Evolutionary conservation across 92 coral and sea anemone species (phyloP), one percentile per base, ranked within the genome.

Genomic region (Metridium senile): DNA sequence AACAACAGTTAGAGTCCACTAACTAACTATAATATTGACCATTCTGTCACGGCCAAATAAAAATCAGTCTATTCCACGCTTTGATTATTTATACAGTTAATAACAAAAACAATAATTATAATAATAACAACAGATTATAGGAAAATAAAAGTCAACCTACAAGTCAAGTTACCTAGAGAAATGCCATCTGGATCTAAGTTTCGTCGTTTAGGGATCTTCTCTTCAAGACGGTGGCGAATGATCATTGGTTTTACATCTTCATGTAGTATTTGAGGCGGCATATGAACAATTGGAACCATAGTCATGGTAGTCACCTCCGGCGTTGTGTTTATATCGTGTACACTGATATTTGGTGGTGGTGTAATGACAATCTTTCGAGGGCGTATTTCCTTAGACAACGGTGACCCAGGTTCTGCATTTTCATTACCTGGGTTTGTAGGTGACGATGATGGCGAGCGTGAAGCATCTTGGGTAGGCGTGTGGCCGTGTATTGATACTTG

Each of bases 181-280:
- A 91, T 89, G 0, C 97, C 97, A 58, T 91, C 97, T 0, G 97
- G 97, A 65, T 91, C 97, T 2, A 90, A 85, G 25, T 68, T 82
- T 58, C 97, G 79, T 74, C 93, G 71, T 46, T 89, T 91, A 33
- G 83, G 97, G 33, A 85, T 34, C 21, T 81, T 89, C 70, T 91
- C 93, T 1, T 91, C 97, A 22, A 75, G 84, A 18, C 78, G 79
- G 70, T 84, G 87, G 34, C 81, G n/a, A n/a, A n/a, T 78, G 3
- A 79, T 45, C 28, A 86, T 33, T 20, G 86, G 90, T 28, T 79
- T 79, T 1, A 79, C 32, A n/a, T 79, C 84, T 47, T 91, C 90
- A 31, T 79, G 85, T 25, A 73, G 81, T 26, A 68, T 57, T 57
- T 74, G 84, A 1, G 82, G 51, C 2, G 82, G 86, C 76, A 68